Percentiles rank a stretch among this genome's conserved stretches.
These are phyloP conservation scores for Phalera bucephala DNA, from an alignment of 2,888 invertebrate species.

Conservation along the genomic window DNA sequence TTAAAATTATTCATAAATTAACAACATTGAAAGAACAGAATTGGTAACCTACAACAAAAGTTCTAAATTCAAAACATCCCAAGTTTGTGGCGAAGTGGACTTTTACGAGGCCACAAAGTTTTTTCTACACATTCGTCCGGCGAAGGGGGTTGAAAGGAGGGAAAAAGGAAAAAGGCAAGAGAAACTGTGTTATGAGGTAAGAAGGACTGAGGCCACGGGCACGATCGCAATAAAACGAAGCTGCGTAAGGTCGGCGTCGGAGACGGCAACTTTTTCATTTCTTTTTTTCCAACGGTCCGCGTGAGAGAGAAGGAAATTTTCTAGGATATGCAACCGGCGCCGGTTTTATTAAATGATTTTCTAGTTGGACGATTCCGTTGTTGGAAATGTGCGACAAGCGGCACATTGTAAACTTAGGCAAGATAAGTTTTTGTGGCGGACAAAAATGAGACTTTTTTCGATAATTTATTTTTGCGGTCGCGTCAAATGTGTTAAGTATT, in stretches of 20 bases:
- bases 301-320: constrained; percentile 47
- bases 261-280: constrained; percentile 61
- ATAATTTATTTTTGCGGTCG: neutral
- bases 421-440: neutral
- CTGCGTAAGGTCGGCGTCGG: constrained; percentile 67
- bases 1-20: too few species aligned
- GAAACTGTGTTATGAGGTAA: constrained; percentile 82
- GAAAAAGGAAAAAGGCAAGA: constrained; percentile 50
- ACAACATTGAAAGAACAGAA: too few species aligned
- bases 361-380: constrained; percentile 12
- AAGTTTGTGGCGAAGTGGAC: constrained; percentile 36
- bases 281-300: constrained; percentile 46
- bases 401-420: neutral
- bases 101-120: constrained; percentile 46
- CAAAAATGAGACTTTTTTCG: neutral
- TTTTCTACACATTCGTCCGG: constrained; percentile 55
- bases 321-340: constrained; percentile 29
- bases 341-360: constrained; percentile 29
- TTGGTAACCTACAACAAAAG: constrained; percentile 26
- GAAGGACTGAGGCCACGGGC: constrained; percentile 72
- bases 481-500: too few species aligned
- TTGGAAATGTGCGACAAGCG: constrained; percentile 1
- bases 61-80: constrained; percentile 41
- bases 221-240: constrained; percentile 76
- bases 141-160: constrained; percentile 35